Evolutionary conservation across 2,888 invertebrate genomes (phyloP), one percentile per base, ranked within the genome.

Genomic region (Carcina quercana): DNA sequence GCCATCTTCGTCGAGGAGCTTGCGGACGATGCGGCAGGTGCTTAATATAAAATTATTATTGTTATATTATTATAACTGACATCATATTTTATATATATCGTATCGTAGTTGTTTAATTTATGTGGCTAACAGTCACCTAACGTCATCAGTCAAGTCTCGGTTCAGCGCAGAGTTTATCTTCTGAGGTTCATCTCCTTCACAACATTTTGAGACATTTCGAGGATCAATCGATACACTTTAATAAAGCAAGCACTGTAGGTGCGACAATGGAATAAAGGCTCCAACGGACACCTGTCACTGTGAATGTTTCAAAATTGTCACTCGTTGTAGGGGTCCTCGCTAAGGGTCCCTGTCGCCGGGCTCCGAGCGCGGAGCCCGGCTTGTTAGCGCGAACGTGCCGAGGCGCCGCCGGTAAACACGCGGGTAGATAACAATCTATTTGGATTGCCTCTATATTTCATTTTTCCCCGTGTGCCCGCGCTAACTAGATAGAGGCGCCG

Each of bases 381-480:
- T 79, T 79, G 82, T 82, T 80, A 80, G 72, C 61, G 64, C 60
- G 80, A 69, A 79, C 82, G 80, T 80, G 80, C 76, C 74, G 60
- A 71, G 64, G 59, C 68, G 67, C 63, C 70, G 64, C 72, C 72
- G 72, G 82, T 71, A 79, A 80, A 82, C 80, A 80, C 78, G 79
- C 76, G 83, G 78, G 79, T 76, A 75, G 84, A 85, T 84, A 84
- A 83, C 84, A 78, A 84, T 84, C 83, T 80, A 75, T 78, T 82
- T 76, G 82, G 74, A 84, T 85, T 85, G 85, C 78, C 78, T 76
- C 80, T 83, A 82, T 85, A 85, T 83, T 75, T 84, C 80, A 83
- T 85, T 83, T 83, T 82, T 80, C 74, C 75, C 67, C 63, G 66
- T 61, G 68, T 65, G 57, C 59, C 54, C 65, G 64, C 69, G 70